phyloP scores from a whole-genome alignment of 2,888 invertebrate genomes.

The Sussaba pulchella region DNA sequence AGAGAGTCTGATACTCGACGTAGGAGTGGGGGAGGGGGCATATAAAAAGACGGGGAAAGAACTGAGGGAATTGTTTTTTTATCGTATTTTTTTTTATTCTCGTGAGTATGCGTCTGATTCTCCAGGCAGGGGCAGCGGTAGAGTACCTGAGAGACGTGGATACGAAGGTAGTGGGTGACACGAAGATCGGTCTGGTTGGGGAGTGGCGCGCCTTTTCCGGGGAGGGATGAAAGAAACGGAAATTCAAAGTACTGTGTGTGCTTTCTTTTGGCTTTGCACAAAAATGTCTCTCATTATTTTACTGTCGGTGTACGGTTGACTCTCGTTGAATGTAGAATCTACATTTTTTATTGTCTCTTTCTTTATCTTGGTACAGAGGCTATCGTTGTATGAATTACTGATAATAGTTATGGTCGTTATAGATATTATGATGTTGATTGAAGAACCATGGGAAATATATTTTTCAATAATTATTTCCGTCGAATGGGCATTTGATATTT shows the following conservation, averaged over 20 bases:
- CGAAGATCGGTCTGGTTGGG: conserved; percentile 49
- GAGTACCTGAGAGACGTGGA: conserved; percentile 1
- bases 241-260: background rate
- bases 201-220: conserved; percentile 53
- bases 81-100: background rate
- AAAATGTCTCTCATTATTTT: conserved; percentile 27
- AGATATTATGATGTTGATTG: no score
- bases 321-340: background rate
- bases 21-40: no score
- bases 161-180: conserved; percentile 34
- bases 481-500: no score
- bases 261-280: conserved; percentile 37
- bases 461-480: no score
- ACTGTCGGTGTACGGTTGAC: background rate
- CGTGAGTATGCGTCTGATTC: background rate
- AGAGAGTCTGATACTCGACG: background rate
- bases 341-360: no score
- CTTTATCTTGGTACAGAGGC: no score
- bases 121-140: conserved; percentile 38
- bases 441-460: no score
- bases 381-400: no score
- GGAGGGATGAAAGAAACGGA: conserved; percentile 45
- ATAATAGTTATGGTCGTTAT: no score
- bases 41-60: conserved; percentile 13
- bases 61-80: background rate